phyloP scores from a whole-genome alignment of 2,888 invertebrate species.

The Hydroisotoma schaefferi region DNA sequence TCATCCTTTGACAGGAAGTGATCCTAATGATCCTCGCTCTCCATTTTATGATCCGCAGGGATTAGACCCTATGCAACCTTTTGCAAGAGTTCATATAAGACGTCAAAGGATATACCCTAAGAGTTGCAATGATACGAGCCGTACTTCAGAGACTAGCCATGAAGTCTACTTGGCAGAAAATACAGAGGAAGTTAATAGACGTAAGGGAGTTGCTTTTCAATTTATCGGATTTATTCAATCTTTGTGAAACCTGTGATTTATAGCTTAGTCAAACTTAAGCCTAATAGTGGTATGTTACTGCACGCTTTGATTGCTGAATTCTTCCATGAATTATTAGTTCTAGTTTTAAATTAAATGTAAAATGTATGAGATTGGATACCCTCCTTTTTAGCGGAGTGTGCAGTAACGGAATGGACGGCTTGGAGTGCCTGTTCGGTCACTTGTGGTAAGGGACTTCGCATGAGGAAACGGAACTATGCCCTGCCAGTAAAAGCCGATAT shows the following conservation, averaged over 20 bases:
- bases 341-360: not conserved
- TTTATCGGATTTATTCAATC: too few species aligned
- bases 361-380: constrained; percentile 6
- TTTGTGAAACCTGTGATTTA: too few species aligned
- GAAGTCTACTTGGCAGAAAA: constrained; percentile 59
- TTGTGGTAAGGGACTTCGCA: constrained; percentile 82
- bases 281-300: too few species aligned
- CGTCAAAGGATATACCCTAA: constrained; percentile 65
- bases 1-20: constrained; percentile 81
- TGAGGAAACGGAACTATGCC: constrained; percentile 69
- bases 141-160: constrained; percentile 30
- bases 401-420: constrained; percentile 66
- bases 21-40: constrained; percentile 84
- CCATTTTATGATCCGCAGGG: constrained; percentile 81
- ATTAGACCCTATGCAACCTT: constrained; percentile 66
- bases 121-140: constrained; percentile 61
- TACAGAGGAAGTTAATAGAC: constrained; percentile 63
- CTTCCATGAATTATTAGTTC: too few species aligned
- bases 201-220: constrained; percentile 55
- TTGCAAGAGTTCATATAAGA: constrained; percentile 73
- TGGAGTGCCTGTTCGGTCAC: constrained; percentile 78
- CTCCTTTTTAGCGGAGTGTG: constrained; percentile 71
- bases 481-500: constrained; percentile 69
- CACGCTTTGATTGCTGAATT: too few species aligned
- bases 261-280: too few species aligned